Evolutionary conservation across 2,797 vertebrate genomes (phyloP).

Genomic region (Enteromius radiatus): DNA sequence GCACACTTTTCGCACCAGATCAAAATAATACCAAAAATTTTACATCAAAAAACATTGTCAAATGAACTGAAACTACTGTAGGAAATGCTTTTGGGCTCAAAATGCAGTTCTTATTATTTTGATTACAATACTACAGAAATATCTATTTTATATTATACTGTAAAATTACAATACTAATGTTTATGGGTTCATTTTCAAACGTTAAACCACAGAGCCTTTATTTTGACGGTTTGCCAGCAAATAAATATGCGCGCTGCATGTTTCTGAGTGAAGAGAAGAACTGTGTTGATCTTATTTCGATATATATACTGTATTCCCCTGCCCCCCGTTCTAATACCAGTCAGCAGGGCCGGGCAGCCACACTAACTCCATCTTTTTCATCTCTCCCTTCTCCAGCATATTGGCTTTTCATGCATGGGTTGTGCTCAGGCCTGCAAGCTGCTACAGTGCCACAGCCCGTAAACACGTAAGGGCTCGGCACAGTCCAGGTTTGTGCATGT

Average conservation of each 20-base stretch:
- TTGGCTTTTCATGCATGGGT: conserved; percentile 63
- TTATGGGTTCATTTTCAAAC: not conserved
- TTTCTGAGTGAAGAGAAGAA: not conserved
- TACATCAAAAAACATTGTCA: too few relatives aligned
- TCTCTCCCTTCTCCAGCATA: conserved; percentile 53
- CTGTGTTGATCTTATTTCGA: not conserved
- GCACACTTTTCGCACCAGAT: too few relatives aligned
- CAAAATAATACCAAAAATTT: too few relatives aligned
- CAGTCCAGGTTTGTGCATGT: conserved; percentile 37
- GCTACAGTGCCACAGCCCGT: conserved; percentile 32
- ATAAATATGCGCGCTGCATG: not conserved
- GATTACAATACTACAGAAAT: not conserved
- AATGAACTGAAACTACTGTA: too few relatives aligned
- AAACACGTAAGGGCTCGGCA: conserved; percentile 35
- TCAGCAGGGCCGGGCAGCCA: conserved; percentile 2
- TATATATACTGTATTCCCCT: not conserved
- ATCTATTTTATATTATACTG: not conserved
- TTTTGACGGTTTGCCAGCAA: not conserved
- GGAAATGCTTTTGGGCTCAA: too few relatives aligned
- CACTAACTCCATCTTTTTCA: conserved; percentile 36
- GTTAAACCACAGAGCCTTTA: not conserved
- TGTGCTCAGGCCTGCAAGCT: conserved; percentile 54
- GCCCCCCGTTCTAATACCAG: conserved; percentile 20
- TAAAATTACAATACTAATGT: not conserved
- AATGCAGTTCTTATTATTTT: not conserved